These are phyloP conservation scores for Eupristina koningsbergeri DNA, from an alignment of 1,140 invertebrate species.

Conservation along the genomic window DNA sequence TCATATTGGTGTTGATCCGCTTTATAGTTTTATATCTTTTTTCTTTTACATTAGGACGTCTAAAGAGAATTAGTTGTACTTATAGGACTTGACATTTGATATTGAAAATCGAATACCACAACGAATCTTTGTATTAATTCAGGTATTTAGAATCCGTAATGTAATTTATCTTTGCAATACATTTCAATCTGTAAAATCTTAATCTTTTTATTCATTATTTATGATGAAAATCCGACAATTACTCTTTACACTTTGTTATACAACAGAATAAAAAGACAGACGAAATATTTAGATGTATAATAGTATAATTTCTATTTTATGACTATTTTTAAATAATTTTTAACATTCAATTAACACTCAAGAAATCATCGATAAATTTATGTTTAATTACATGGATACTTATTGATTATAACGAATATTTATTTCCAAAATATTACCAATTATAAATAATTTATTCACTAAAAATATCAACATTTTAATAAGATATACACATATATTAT, in stretches of 20 bases:
- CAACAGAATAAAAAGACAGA: no score
- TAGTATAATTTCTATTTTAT: not conserved
- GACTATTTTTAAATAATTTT: no score
- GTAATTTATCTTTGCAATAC: not conserved
- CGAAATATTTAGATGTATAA: no score
- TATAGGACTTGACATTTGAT: constrained; percentile 27
- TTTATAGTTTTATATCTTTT: constrained; percentile 55
- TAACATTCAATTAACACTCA: no score
- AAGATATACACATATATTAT: not conserved
- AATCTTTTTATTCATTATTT: no score
- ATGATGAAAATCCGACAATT: no score
- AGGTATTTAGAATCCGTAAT: constrained; percentile 5
- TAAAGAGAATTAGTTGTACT: constrained; percentile 38
- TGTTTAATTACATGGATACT: no score
- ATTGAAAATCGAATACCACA: not conserved
- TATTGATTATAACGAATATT: not conserved
- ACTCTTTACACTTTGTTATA: no score
- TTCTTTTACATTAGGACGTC: constrained; percentile 52
- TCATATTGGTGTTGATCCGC: constrained; percentile 67
- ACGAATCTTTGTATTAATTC: constrained; percentile 38
- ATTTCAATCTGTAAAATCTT: not conserved
- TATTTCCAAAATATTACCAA: not conserved
- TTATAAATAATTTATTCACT: constrained; percentile 3
- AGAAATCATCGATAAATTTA: no score
- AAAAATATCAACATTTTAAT: not conserved